Conservation (phyloP, 2,113 vertebrate genomes). For the Lepus americanus region DNA sequence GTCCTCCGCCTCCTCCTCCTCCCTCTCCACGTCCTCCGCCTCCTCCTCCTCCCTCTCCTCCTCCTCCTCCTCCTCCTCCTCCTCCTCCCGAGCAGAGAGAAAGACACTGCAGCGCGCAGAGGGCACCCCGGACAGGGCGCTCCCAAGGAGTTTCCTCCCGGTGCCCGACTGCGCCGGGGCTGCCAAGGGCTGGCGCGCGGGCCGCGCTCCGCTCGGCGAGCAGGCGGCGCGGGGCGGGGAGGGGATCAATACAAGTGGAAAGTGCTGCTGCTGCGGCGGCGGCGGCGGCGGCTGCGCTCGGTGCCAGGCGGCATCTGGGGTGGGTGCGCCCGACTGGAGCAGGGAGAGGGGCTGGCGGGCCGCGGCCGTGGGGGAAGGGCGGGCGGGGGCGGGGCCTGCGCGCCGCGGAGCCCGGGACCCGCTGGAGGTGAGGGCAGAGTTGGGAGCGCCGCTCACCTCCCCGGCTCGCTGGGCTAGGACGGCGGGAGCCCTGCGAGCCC, state of each 20-base stretch:
- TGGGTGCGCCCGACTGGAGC: conserved; percentile 64
- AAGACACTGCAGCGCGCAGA: conserved; percentile 81
- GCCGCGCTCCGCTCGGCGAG: conserved; percentile 58
- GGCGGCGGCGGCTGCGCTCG: conserved; percentile 66
- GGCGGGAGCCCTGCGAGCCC: not conserved
- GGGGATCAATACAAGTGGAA: conserved; percentile 82
- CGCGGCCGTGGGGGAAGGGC: conserved; percentile 77
- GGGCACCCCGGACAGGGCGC: conserved; percentile 85
- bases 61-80: conserved; percentile 74
- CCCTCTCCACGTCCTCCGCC: conserved; percentile 76
- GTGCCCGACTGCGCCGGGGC: conserved; percentile 69
- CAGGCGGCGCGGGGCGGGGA: conserved; percentile 70
- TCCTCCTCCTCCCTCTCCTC: conserved; percentile 73
- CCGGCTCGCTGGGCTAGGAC: not conserved
- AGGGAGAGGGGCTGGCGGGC: conserved; percentile 73
- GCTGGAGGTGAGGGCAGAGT: conserved; percentile 76
- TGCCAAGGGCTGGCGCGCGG: conserved; percentile 77
- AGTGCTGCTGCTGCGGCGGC: conserved; percentile 74
- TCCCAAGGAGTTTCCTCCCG: conserved; percentile 81
- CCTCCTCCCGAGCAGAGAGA: conserved; percentile 80
- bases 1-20: conserved; percentile 74
- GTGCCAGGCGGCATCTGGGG: conserved; percentile 80
- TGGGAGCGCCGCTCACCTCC: conserved; percentile 68
- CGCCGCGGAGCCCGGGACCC: conserved; percentile 69
- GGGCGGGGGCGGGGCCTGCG: conserved; percentile 81